These are phyloP conservation scores for Mantis religiosa DNA, from an alignment of 2,888 invertebrate species.

Conservation along the genomic window DNA sequence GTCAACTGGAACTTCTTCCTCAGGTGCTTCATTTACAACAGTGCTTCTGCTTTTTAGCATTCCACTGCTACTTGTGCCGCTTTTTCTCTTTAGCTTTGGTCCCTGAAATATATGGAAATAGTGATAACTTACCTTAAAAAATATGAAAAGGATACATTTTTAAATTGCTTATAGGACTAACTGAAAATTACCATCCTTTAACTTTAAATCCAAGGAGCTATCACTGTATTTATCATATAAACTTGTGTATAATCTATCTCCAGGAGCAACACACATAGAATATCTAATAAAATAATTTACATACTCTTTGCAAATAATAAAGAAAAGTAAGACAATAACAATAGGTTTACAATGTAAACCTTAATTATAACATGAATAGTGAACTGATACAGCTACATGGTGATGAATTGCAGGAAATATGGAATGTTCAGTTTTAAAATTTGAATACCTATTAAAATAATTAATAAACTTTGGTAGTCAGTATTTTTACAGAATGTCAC, in stretches of 20 bases:
- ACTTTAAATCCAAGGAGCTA: background rate
- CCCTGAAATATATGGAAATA: background rate
- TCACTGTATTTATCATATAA: background rate
- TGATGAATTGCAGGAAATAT: too few relatives aligned
- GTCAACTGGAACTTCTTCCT: background rate
- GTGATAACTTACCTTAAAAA: background rate
- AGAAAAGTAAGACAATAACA: too few relatives aligned
- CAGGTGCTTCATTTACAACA: background rate
- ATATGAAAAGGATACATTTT: too few relatives aligned
- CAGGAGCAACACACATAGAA: background rate
- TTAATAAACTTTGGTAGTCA: too few relatives aligned
- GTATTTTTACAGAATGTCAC: too few relatives aligned
- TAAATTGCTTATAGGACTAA: background rate
- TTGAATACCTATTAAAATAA: too few relatives aligned
- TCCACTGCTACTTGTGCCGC: background rate
- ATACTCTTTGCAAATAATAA: too few relatives aligned
- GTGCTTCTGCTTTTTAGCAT: background rate
- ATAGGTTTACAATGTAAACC: too few relatives aligned
- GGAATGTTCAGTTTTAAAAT: too few relatives aligned
- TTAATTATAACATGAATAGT: too few relatives aligned
- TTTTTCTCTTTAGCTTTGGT: background rate
- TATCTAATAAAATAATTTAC: too few relatives aligned
- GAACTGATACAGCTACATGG: too few relatives aligned
- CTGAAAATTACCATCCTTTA: background rate
- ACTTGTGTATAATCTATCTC: background rate